Base-by-base conservation (phyloP, 2,797 vertebrate species). In the Chrosomus eos region DNA sequence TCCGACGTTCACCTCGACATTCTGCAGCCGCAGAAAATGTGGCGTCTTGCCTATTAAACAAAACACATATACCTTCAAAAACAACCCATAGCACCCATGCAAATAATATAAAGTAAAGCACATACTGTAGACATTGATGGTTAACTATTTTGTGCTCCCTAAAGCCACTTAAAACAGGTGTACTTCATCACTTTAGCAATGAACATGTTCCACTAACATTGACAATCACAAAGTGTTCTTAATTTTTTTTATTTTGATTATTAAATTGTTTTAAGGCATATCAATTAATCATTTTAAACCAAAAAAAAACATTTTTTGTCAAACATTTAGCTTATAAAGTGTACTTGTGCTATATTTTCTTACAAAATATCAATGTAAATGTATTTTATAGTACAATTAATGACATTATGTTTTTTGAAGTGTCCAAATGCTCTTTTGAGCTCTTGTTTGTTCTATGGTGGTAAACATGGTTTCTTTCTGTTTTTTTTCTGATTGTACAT, bases 1-100 rank as follows among this genome's bases (percentile, higher is more conserved):
- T 4, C 97, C 97, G 90, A 99, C 97, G 0, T 99, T 99, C 64
- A 99, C 98, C 94, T 99, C 98, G 75, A 98, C 97, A 0, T 98
- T 99, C 94, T 99, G 98, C 82, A 99, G 96, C 3, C 98, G 95
- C 67, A 99, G 93, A 91, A 99, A 99, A 92, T 99, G 98, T 31
- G 98, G 97, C 0, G 98, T 97, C 93, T 99, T 98, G 91, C 97
- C 98, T 99, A 93, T 18, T 84, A 88, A 55, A 80, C 23, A 36
- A 33, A n/a, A 62, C 26, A 75, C n/a, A 76, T 7, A 48, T 6
- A 79, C 33, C 11, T 23, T 36, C 28, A 77, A 48, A 86, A 14
- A 62, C 28, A 33, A 23, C 23, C 9, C 62, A 58, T 10, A n/a
- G 6, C 14, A 40, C n/a, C 7, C 55, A 60, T n/a, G 38, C 13